These are phyloP conservation scores for Salvelinus alpinus DNA, from an alignment of 2,113 vertebrate genomes.

Conservation along the genomic window DNA sequence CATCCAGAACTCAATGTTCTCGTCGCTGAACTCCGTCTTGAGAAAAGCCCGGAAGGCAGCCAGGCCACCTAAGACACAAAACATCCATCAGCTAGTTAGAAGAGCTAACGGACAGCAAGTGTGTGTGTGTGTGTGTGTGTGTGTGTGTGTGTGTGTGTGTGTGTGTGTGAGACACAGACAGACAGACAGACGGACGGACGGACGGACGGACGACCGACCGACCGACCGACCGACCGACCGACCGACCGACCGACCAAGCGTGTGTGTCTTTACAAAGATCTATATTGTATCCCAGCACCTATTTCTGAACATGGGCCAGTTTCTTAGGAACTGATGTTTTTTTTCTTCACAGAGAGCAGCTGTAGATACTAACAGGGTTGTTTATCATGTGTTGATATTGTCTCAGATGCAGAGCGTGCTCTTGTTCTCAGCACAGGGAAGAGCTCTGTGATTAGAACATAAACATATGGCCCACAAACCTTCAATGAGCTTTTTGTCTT, in stretches of 20 bases:
- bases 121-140: too few relatives aligned
- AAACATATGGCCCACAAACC: slow-evolving; percentile 27
- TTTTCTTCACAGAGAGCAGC: neutral
- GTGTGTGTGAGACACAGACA: too few relatives aligned
- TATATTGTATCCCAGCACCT: too few relatives aligned
- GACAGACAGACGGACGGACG: too few relatives aligned
- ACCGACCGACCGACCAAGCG: too few relatives aligned
- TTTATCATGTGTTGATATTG: slow-evolving; percentile 18
- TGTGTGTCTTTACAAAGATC: too few relatives aligned
- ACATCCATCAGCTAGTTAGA: slow-evolving; percentile 5
- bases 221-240: too few relatives aligned
- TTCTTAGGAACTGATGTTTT: neutral
- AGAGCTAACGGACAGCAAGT: neutral
- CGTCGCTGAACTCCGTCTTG: slow-evolving; percentile 92
- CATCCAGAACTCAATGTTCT: slow-evolving; percentile 98
- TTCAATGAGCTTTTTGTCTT: slow-evolving; percentile 18
- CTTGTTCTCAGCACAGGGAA: slow-evolving; percentile 38
- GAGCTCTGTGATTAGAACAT: slow-evolving; percentile 19
- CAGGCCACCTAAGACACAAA: slow-evolving; percentile 79
- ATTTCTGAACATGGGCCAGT: neutral
- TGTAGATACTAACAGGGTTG: neutral
- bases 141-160: too few relatives aligned
- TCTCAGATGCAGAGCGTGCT: neutral
- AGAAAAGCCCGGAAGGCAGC: slow-evolving; percentile 88
- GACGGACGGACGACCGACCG: too few relatives aligned